Conservation (phyloP, 2,113 vertebrate genomes). For the Sciurus niger region DNA sequence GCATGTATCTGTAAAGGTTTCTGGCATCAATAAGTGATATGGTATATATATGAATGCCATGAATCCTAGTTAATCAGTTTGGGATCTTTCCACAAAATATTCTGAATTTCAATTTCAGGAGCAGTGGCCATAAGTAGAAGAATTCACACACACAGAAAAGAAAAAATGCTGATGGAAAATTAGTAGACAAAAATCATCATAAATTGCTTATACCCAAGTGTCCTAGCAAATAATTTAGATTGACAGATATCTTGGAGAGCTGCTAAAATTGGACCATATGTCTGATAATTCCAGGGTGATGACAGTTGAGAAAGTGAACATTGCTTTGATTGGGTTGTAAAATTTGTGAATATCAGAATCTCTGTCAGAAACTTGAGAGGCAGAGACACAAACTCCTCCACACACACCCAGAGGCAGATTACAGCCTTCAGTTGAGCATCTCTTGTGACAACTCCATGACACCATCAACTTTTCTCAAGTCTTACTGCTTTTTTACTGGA, state of each 20-base stretch:
- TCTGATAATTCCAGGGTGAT: conserved; percentile 67
- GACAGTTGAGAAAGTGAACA: conserved; percentile 63
- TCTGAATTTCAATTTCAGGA: conserved; percentile 41
- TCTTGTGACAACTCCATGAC: conserved; percentile 40
- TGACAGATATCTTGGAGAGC: conserved; percentile 66
- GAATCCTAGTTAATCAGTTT: neutral
- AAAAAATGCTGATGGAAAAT: conserved; percentile 8
- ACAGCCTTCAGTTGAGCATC: neutral
- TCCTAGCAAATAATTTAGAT: conserved; percentile 58
- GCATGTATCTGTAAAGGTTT: neutral
- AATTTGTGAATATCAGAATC: conserved; percentile 64
- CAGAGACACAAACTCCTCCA: conserved; percentile 49
- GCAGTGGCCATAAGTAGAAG: neutral
- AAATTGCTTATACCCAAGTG: neutral
- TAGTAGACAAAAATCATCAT: conserved; percentile 20
- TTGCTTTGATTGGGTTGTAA: conserved; percentile 16
- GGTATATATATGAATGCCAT: neutral
- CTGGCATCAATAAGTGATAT: neutral
- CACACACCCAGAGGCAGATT: conserved; percentile 63
- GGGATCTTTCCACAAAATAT: neutral
- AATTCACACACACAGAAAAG: neutral
- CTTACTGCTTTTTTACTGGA: conserved; percentile 19
- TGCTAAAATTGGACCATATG: conserved; percentile 69
- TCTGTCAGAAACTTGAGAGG: conserved; percentile 29
- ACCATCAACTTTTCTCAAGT: conserved; percentile 31